phyloP scores from a whole-genome alignment of 2,113 vertebrate genomes.

The Istiophorus platypterus region DNA sequence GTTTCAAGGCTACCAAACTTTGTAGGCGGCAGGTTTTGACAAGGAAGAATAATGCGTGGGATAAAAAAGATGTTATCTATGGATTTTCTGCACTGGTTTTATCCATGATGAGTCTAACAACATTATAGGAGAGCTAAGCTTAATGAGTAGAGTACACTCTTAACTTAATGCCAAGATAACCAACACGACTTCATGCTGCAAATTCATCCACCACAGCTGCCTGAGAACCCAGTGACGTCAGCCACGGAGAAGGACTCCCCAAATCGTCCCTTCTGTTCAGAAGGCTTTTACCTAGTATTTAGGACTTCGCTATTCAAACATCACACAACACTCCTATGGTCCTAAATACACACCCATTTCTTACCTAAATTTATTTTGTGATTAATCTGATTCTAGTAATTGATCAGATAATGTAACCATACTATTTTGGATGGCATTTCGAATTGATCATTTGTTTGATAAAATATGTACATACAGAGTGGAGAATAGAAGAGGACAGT shows the following conservation, averaged over 20 bases:
- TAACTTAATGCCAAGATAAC: background rate
- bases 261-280: conserved; percentile 1
- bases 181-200: background rate
- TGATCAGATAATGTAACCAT: background rate
- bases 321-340: background rate
- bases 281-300: background rate
- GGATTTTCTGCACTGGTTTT: background rate
- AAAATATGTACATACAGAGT: background rate
- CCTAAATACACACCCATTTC: conserved; percentile 6
- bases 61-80: background rate
- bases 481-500: conserved; percentile 68
- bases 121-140: background rate
- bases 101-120: background rate
- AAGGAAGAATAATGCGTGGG: background rate
- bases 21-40: background rate
- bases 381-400: background rate
- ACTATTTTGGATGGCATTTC: background rate
- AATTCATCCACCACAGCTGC: background rate
- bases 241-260: background rate
- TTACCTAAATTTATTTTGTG: background rate
- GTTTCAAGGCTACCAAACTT: background rate
- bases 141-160: background rate
- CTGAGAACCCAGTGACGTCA: conserved; percentile 1
- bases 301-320: background rate
- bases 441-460: conserved; percentile 2